These are phyloP conservation scores for Pyrrhosoma nymphula DNA, from an alignment of 2,888 invertebrate species.

Conservation along the genomic window DNA sequence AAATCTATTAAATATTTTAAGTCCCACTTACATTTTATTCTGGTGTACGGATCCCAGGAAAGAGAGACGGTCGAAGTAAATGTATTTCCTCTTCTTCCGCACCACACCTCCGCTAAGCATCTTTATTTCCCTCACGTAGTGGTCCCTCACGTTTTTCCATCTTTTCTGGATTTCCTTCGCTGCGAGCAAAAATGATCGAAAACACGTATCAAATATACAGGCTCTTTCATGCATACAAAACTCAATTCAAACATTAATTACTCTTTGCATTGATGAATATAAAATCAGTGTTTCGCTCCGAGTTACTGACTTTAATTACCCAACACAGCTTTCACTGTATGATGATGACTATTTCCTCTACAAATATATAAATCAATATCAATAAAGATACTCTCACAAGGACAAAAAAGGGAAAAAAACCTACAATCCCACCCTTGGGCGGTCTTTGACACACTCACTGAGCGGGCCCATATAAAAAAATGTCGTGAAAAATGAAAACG, in stretches of 20 bases:
- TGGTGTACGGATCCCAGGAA: not conserved
- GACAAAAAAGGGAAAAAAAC: no score
- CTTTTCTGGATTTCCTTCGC: not conserved
- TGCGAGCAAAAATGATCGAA: not conserved
- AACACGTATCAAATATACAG: not conserved
- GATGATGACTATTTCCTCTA: no score
- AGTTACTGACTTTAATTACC: no score
- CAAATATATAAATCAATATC: no score
- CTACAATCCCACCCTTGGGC: no score
- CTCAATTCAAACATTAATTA: not conserved
- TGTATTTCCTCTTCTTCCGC: slow-evolving; percentile 2
- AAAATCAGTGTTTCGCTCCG: not conserved
- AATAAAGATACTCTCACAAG: no score
- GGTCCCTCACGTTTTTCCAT: slow-evolving; percentile 19
- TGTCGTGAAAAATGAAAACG: no score
- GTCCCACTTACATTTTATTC: not conserved
- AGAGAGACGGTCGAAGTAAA: not conserved
- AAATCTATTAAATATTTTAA: not conserved
- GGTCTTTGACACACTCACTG: no score
- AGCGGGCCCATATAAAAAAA: no score
- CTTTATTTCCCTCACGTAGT: not conserved
- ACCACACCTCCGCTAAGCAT: not conserved
- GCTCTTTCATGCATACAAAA: not conserved
- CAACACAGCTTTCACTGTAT: no score
- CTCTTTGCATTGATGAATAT: not conserved